Evolutionary conservation across 2,797 vertebrate species (phyloP), one percentile per base, ranked within the genome.

Genomic region (Momotus momota): DNA sequence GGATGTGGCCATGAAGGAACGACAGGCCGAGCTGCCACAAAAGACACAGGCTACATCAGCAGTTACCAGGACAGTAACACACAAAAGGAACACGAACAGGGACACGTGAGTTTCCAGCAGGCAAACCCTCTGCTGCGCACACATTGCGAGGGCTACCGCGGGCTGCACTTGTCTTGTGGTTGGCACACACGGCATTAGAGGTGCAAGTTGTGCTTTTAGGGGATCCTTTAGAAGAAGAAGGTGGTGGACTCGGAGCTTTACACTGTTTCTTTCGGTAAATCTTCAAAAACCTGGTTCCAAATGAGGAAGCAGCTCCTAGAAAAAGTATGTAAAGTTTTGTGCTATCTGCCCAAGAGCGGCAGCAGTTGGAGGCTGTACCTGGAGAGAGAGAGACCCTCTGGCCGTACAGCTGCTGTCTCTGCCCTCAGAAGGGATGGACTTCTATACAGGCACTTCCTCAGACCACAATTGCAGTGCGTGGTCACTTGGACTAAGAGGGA

Each of bases 151-250:
- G 38, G 40, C n/a, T 78, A 38, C 51, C 3, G 3, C 0, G 1
- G 51, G 14, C 19, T 33, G 25, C 31, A 16, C 29, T 41, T 31
- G 13, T 19, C 31, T 38, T 55, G 31, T 81, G 23, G 8, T 33
- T 1, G 5, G 43, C 6, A 11, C 0, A 12, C 14, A 10, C 4
- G 6, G 19, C 1, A 7, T 35, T 26, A 62, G 18, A 26, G 48
- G 45, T 55, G 27, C 1, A 7, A 58, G 25, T 19, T 33, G 15
- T 40, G 70, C 12, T n/a, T 25, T 61, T 40, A 27, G 0, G 2
- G 29, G 19, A 43, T 14, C 29, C 27, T 77, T 57, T 46, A 48
- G n/a, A 27, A 61, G 48, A 29, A 92, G 25, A 51, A 29, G 14
- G 15, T 20, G 20, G 20, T 48, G 3, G 20, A 20, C 40, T 74